Percentiles rank a stretch among this genome's conserved stretches.
These are phyloP conservation scores for Pandemis cinnamomeana DNA, from an alignment of 2,888 invertebrate genomes.

Conservation along the genomic window DNA sequence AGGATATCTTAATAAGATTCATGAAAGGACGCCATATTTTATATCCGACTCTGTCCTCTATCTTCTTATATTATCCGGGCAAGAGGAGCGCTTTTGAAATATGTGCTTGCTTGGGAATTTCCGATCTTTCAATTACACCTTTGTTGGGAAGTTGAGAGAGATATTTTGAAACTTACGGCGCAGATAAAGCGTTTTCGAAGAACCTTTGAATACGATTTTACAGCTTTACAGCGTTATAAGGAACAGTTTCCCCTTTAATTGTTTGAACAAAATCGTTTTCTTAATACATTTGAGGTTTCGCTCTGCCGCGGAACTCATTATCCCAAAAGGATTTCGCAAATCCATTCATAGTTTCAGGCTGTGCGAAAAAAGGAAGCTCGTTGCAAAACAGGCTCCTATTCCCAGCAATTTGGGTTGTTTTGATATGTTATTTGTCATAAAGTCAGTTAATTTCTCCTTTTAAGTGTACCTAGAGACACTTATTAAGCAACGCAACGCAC, in stretches of 20 bases:
- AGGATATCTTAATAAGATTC: conserved; percentile 93
- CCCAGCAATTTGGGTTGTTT: too few species aligned
- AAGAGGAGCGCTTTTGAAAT: conserved; percentile 79
- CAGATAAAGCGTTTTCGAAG: conserved; percentile 50
- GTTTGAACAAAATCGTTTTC: too few species aligned
- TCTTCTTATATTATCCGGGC: conserved; percentile 84
- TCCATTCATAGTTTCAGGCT: too few species aligned
- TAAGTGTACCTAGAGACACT: too few species aligned
- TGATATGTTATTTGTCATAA: too few species aligned
- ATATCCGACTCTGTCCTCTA: conserved; percentile 87
- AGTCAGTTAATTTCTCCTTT: too few species aligned
- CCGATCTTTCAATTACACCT: conserved; percentile 83
- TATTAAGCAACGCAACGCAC: not conserved
- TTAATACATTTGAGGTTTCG: too few species aligned
- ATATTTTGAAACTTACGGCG: conserved; percentile 60
- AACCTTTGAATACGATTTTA: conserved; percentile 12
- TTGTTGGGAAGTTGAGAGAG: conserved; percentile 67
- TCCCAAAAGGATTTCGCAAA: too few species aligned
- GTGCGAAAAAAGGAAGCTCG: too few species aligned
- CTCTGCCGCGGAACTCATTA: too few species aligned
- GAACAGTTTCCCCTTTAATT: not conserved
- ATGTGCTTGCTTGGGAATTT: conserved; percentile 83
- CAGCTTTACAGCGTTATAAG: not conserved
- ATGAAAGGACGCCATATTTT: conserved; percentile 93
- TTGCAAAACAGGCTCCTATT: too few species aligned